A percentile compares a stretch with the other conserved stretches of the same genome.
Evolutionary conservation across 2,888 invertebrate species (phyloP).

Genomic region (Epirrhoe alternata): DNA sequence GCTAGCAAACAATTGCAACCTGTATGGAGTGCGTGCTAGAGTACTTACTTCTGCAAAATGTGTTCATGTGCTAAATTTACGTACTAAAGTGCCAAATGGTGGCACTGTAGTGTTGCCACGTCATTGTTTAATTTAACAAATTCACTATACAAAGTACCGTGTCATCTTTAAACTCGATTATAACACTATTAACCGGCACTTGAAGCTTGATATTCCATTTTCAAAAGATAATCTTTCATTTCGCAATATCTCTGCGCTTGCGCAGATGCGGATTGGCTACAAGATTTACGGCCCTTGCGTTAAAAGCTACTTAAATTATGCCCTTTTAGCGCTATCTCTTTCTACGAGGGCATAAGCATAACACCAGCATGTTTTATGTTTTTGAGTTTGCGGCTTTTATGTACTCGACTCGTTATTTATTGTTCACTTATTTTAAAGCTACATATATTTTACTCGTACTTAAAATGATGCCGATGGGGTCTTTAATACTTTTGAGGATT

Average conservation of each 20-base stretch:
- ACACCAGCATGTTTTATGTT: background rate
- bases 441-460: too few relatives aligned
- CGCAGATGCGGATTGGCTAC: slow-evolving; percentile 67
- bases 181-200: slow-evolving; percentile 1
- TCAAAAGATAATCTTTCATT: slow-evolving; percentile 40
- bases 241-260: slow-evolving; percentile 58
- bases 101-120: too few relatives aligned
- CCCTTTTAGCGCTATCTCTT: slow-evolving; percentile 51
- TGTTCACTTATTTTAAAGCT: background rate
- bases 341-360: slow-evolving; percentile 45
- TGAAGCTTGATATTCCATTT: slow-evolving; percentile 19
- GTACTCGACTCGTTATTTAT: background rate
- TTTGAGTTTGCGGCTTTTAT: background rate
- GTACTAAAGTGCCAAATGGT: too few relatives aligned
- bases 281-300: slow-evolving; percentile 68
- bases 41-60: too few relatives aligned
- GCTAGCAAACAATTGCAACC: too few relatives aligned
- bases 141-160: too few relatives aligned
- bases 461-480: background rate
- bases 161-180: background rate
- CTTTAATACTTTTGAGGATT: background rate
- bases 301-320: slow-evolving; percentile 72
- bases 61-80: too few relatives aligned
- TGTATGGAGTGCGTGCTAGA: too few relatives aligned
- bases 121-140: too few relatives aligned